These are phyloP conservation scores for Ceratotherium simum DNA, from an alignment of 2,113 vertebrate genomes.

Conservation along the genomic window DNA sequence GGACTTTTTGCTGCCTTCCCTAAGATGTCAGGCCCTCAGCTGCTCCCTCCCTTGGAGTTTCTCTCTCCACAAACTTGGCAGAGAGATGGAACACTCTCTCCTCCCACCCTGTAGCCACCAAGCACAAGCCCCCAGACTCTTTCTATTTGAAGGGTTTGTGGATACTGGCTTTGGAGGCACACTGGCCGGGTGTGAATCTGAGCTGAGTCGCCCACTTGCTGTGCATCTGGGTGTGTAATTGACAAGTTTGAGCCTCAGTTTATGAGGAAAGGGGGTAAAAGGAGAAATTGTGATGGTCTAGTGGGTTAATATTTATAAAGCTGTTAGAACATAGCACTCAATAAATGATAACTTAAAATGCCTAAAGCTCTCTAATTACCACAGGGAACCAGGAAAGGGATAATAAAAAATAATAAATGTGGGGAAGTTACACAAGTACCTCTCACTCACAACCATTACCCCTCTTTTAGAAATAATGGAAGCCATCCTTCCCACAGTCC, in stretches of 20 bases:
- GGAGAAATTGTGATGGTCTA: not conserved
- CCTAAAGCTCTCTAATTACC: slow-evolving; percentile 32
- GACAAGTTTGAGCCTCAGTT: not conserved
- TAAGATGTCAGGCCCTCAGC: not conserved
- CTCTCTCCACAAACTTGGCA: not conserved
- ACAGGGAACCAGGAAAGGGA: slow-evolving; percentile 28
- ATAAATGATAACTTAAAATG: slow-evolving; percentile 48
- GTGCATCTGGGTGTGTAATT: not conserved
- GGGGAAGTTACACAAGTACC: not conserved
- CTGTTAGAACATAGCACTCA: not conserved
- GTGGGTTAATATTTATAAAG: slow-evolving; percentile 54
- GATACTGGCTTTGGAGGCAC: not conserved
- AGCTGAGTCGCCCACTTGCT: not conserved
- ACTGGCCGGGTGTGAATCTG: not conserved
- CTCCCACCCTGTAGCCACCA: not conserved
- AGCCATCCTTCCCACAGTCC: not conserved
- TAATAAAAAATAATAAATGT: slow-evolving; percentile 44
- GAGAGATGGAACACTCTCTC: not conserved
- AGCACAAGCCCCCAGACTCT: not conserved
- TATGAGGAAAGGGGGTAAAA: slow-evolving; percentile 28
- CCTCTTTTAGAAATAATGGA: slow-evolving; percentile 42
- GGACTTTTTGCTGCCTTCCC: not conserved
- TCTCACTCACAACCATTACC: not conserved
- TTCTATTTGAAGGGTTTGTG: not conserved
- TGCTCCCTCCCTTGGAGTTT: not conserved